phyloP scores from a whole-genome alignment of 2,797 vertebrate genomes.

The Sebastolobus altivelis region DNA sequence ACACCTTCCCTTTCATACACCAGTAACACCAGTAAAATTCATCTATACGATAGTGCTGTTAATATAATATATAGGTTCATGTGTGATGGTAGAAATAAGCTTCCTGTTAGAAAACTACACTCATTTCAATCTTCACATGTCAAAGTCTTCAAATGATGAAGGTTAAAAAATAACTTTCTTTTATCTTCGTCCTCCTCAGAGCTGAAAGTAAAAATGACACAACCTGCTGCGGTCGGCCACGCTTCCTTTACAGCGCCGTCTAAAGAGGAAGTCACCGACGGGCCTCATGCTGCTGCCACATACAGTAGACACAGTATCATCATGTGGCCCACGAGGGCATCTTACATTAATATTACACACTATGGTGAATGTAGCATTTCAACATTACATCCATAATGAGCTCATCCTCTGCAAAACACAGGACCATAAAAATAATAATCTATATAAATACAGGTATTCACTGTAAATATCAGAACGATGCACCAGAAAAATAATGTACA shows the following conservation, averaged over 20 bases:
- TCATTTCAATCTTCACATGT: neutral
- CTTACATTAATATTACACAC: neutral
- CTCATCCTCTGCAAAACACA: neutral
- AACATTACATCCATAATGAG: neutral
- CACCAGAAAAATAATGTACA: neutral
- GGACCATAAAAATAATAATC: neutral
- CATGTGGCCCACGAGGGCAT: neutral
- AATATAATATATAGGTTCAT: neutral
- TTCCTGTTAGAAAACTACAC: neutral
- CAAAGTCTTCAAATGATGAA: neutral
- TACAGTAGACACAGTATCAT: neutral
- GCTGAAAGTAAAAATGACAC: slow-evolving; percentile 22
- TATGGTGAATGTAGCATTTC: rapidly evolving
- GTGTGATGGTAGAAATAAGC: neutral
- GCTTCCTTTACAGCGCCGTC: slow-evolving; percentile 44
- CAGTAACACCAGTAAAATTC: neutral
- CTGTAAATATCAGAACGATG: neutral
- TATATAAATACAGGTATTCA: neutral
- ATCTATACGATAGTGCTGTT: neutral
- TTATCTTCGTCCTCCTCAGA: neutral
- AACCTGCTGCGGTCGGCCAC: slow-evolving; percentile 33
- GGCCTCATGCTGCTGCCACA: neutral
- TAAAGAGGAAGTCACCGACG: slow-evolving; percentile 56
- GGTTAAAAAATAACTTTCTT: neutral
- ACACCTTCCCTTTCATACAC: no score